Conservation (phyloP, 2,113 vertebrate genomes). For the Catagonus wagneri region DNA sequence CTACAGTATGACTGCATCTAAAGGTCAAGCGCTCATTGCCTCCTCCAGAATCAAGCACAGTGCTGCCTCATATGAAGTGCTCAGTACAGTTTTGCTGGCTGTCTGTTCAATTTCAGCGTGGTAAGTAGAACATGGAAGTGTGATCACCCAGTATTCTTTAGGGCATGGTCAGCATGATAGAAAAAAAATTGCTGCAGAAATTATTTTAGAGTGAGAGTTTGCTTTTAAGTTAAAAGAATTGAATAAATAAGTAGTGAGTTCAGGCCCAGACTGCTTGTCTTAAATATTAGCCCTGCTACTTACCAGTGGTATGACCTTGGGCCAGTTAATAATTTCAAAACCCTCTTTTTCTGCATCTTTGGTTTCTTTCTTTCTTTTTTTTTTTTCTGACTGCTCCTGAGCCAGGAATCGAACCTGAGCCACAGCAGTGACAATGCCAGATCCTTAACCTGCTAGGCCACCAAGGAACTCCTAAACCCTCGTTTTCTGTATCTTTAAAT, state of each 20-base stretch:
- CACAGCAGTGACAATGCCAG: no score
- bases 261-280: neutral
- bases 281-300: neutral
- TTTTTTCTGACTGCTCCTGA: no score
- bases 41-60: no score
- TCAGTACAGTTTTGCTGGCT: neutral
- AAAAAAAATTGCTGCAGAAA: neutral
- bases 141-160: neutral
- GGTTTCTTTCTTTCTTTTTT: neutral
- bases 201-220: neutral
- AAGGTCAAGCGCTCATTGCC: neutral
- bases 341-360: neutral
- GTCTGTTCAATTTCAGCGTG: neutral
- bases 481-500: neutral
- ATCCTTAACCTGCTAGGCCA: no score
- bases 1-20: neutral
- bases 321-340: conserved; percentile 17
- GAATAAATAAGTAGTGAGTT: neutral
- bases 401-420: no score
- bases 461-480: neutral
- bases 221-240: neutral
- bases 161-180: neutral
- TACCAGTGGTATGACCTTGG: neutral
- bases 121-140: neutral
- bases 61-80: neutral